Evolutionary conservation across 1,140 invertebrate genomes (phyloP), one percentile per base, ranked within the genome.

Genomic region (Leptinotarsa defecta): DNA sequence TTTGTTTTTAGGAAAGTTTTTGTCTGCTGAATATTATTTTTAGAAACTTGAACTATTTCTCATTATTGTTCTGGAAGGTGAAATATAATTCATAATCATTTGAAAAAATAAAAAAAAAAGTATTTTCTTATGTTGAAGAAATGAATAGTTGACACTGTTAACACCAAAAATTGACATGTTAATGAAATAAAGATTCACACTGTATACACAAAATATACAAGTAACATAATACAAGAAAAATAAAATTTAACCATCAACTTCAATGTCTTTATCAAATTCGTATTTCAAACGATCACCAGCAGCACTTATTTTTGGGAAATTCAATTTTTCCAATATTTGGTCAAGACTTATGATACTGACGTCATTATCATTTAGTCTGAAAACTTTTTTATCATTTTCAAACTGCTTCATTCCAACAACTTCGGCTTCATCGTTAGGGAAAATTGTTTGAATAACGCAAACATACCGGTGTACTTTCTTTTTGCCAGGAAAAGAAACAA

Each of bases 361-460:
- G 49, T 52, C 17, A 52, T 52, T 52, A 52, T 52, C 17, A 52
- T 52, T 15, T 52, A 52, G 49, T 52, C 17, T 52, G 17, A 52
- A 52, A 13, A 52, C 49, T 52, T 52, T 52, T 52, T 52, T 52
- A 52, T 52, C 49, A 5, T 52, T 52, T 52, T 52, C 49, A 52
- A 52, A 52, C 49, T 52, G 49, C 49, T 52, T 52, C 49, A 52
- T 52, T 52, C 49, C 49, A 52, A 52, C 49, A 52, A 52, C 49
- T 52, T 52, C 49, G 13, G 49, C 49, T 52, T 52, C 49, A 52
- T 52, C 49, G 49, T 52, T 52, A 4, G 49, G 13, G 49, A 13
- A n/a, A 15, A 52, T 52, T 13, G 49, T 52, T 52, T 52, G 49
- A 52, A 52, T 52, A 52, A 52, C 49, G 49, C 49, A 52, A n/a